These are phyloP conservation scores for Philypnodon macrostomus DNA, from an alignment of 2,797 vertebrate species.

Conservation along the genomic window DNA sequence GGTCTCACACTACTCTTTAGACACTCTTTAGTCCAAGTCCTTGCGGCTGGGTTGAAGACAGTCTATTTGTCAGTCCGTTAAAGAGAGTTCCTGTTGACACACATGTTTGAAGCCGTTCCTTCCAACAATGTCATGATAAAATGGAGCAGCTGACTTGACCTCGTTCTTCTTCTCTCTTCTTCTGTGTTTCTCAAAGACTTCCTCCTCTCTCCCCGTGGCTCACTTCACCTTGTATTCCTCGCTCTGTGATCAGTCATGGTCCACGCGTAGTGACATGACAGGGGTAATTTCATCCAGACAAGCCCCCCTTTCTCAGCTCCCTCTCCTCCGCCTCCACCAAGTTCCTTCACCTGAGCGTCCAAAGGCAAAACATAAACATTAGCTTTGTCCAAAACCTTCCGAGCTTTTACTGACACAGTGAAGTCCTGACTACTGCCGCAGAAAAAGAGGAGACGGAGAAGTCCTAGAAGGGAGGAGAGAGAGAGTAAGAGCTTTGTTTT, in stretches of 20 bases:
- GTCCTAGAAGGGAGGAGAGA: constrained; percentile 21
- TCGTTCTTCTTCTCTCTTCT: constrained; percentile 32
- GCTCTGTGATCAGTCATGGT: constrained; percentile 67
- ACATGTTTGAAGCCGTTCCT: constrained; percentile 43
- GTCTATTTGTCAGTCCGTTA: constrained; percentile 37
- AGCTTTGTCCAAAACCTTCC: constrained; percentile 53
- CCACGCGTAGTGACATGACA: constrained; percentile 67
- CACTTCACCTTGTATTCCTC: constrained; percentile 21
- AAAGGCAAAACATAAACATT: constrained; percentile 56
- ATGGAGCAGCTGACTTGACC: constrained; percentile 47
- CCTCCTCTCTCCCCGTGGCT: constrained; percentile 17
- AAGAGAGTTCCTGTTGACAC: constrained; percentile 45
- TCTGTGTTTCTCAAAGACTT: constrained; percentile 50
- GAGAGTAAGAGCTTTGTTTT: constrained; percentile 77
- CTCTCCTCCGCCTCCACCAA: constrained; percentile 21
- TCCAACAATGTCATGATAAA: constrained; percentile 58
- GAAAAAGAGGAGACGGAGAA: constrained; percentile 39
- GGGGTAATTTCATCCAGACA: constrained; percentile 62
- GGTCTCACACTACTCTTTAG: constrained; percentile 38
- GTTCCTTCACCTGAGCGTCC: constrained; percentile 61
- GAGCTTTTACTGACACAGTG: constrained; percentile 55
- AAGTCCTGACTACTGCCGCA: constrained; percentile 66
- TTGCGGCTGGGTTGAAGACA: constrained; percentile 37
- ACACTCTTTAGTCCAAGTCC: constrained; percentile 31
- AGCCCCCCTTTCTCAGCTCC: constrained; percentile 37